Base-by-base conservation (phyloP, 2,888 invertebrate genomes). In the Caenorhabditis doughertyi region DNA sequence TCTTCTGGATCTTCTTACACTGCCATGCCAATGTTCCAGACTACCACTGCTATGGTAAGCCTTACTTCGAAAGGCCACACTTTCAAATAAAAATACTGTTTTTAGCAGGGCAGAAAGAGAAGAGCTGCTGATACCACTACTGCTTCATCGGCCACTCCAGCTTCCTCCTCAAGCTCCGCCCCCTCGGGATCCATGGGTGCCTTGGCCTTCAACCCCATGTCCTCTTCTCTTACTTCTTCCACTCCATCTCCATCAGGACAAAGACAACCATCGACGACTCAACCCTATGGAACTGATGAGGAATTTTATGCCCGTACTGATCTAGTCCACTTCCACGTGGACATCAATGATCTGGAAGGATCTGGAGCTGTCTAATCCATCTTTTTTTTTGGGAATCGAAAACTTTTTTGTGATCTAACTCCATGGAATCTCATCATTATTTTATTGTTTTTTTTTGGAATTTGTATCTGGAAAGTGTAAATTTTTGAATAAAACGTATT, bases 261-360 rank as follows among this genome's bases (percentile, higher is more conserved):
- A n/a, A 9, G 8, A 27, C 27, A n/a, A n/a, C 39, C 67, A 16
- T 44, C 71, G 18, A 77, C 79, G 16, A 83, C 83, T 11, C 83
- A 83, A 62, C 83, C 83, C 8, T 83, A 83, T 25, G 83, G 83
- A 25, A 83, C 74, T 18, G 83, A 83, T 49, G 83, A 74, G 49
- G 83, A 83, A 13, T 83, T 83, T 39, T 83, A 80, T 27, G 83
- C 74, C 3, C 56, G 83, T 21, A 83, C 82, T 2, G 82, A 83
- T 65, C 64, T 83, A 44, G 74, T 83, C 44, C 79, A 83, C 55
- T 83, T 83, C 58, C 74, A 83, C 39, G 79, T 83, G 51, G 55
- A 79, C 29, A 79, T 83, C n/a, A 58, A 73, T 5, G 39, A 62
- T 23, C 72, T 56, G 11, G 79, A 83, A 51, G 82, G 82, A 11